A percentile compares a stretch with the other conserved stretches of the same genome.
phyloP scores from a whole-genome alignment of 1,140 invertebrate species.

The Drosophila cardini region DNA sequence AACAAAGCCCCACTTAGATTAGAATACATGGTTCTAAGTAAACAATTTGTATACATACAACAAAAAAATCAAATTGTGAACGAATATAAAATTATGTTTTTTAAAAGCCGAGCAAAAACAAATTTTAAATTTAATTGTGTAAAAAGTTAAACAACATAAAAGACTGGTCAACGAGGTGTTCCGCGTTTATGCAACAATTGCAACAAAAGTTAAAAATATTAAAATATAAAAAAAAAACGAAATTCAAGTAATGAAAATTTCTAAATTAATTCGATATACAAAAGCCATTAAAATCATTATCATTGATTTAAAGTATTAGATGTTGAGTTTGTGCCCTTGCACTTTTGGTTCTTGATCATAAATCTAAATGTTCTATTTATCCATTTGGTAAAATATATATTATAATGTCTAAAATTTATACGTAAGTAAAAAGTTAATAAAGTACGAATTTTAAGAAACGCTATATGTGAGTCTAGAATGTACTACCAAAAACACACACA shows the following conservation, averaged over 20 bases:
- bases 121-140: conserved; percentile 57
- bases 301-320: conserved; percentile 20
- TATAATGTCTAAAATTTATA: conserved; percentile 48
- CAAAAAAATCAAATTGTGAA: conserved; percentile 60
- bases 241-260: conserved; percentile 25
- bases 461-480: conserved; percentile 81
- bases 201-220: conserved; percentile 65
- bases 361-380: not conserved
- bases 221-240: conserved; percentile 33
- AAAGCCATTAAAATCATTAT: conserved; percentile 29
- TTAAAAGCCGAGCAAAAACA: conserved; percentile 59
- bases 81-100: conserved; percentile 33
- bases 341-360: conserved; percentile 25
- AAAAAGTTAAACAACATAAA: conserved; percentile 83
- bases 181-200: conserved; percentile 82
- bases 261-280: conserved; percentile 47
- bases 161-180: conserved; percentile 85
- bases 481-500: conserved; percentile 47
- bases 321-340: conserved; percentile 26
- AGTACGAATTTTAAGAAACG: conserved; percentile 82
- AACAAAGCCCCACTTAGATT: conserved; percentile 53
- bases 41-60: conserved; percentile 48
- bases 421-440: conserved; percentile 74
- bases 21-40: conserved; percentile 51
- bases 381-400: conserved; percentile 24